phyloP scores from a whole-genome alignment of 1,140 invertebrate genomes.

The Calosoma granatense region DNA sequence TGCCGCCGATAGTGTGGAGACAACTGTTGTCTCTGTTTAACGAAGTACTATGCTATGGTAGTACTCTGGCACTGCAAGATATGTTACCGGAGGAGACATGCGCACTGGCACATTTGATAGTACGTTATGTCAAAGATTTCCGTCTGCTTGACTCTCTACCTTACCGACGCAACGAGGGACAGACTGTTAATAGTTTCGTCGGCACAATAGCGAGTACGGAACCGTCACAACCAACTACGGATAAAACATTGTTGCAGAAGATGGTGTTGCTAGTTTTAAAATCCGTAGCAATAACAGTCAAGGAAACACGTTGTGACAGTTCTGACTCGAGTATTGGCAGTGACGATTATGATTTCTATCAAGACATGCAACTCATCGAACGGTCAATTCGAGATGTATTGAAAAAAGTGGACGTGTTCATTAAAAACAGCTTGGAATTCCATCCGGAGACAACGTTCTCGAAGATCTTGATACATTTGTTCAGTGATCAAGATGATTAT shows the following conservation, averaged over 20 bases:
- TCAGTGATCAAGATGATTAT: conserved; percentile 84
- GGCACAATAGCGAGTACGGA: conserved; percentile 26
- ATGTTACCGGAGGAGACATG: conserved; percentile 78
- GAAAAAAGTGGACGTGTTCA: conserved; percentile 68
- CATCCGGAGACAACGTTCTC: conserved; percentile 78
- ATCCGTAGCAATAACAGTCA: conserved; percentile 80
- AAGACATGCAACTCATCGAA: conserved; percentile 80
- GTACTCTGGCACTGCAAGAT: conserved; percentile 76
- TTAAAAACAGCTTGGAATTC: conserved; percentile 70
- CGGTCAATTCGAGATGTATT: conserved; percentile 73
- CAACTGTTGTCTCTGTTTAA: conserved; percentile 75
- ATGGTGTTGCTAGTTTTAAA: conserved; percentile 76
- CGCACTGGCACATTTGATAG: conserved; percentile 69
- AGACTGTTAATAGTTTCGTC: conserved; percentile 31
- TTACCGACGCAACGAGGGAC: conserved; percentile 32
- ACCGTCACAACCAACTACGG: conserved; percentile 37
- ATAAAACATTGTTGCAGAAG: conserved; percentile 69
- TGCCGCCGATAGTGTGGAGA: conserved; percentile 72
- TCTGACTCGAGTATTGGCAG: conserved; percentile 72
- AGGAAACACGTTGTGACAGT: conserved; percentile 76
- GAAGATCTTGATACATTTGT: conserved; percentile 78
- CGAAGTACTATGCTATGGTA: conserved; percentile 82
- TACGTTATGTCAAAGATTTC: conserved; percentile 75
- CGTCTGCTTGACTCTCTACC: conserved; percentile 61
- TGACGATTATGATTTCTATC: conserved; percentile 73